phyloP scores from a whole-genome alignment of 2,113 vertebrate genomes.

The cattle (Bos taurus) region ARS-UCD2.0 NC_037347.1:49878001-49878500 shows the following conservation, averaged over 20 bases:
- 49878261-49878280: background rate
- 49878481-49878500: background rate
- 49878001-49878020: background rate
- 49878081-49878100: background rate
- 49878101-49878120: rapidly evolving
- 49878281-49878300: background rate
- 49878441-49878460: background rate
- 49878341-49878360: background rate
- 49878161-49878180: background rate
- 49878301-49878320: background rate
- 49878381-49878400: background rate
- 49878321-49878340: background rate
- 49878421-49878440: background rate
- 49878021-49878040: background rate
- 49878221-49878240: rapidly evolving
- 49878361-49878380: background rate
- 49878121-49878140: background rate
- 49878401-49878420: background rate
- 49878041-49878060: background rate
- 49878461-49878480: background rate
- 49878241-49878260: background rate
- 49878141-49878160: background rate
- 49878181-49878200: background rate
- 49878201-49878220: background rate
- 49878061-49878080: background rate